These are phyloP conservation scores for Vidua macroura DNA, from an alignment of 2,113 vertebrate species.

Conservation along the genomic window DNA sequence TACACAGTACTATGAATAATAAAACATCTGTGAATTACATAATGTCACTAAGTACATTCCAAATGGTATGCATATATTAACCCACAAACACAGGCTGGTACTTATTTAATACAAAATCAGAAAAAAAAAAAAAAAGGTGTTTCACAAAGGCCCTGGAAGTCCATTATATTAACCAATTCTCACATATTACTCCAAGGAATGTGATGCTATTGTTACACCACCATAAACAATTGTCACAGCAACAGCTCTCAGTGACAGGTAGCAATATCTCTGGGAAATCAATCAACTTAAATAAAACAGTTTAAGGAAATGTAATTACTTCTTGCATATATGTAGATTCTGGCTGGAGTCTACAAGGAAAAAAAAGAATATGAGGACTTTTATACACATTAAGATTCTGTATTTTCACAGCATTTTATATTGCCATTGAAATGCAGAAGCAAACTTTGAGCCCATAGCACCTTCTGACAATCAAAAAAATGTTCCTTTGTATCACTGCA, in stretches of 20 bases:
- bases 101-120: conserved; percentile 59
- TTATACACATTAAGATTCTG: neutral
- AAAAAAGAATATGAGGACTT: neutral
- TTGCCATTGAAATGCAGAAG: neutral
- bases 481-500: conserved; percentile 23
- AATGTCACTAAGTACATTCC: conserved; percentile 50
- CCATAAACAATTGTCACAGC: neutral
- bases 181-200: neutral
- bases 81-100: conserved; percentile 46
- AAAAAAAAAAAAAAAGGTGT: neutral
- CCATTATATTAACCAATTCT: neutral
- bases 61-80: conserved; percentile 66
- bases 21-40: conserved; percentile 69
- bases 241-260: neutral
- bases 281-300: neutral
- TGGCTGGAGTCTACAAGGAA: neutral
- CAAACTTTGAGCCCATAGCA: neutral
- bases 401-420: neutral
- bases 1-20: conserved; percentile 57
- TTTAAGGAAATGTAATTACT: neutral
- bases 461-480: neutral
- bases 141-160: conserved; percentile 21
- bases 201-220: neutral
- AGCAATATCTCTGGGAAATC: neutral
- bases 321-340: neutral